These are phyloP conservation scores for Heliangelus exortis DNA, from an alignment of 2,797 vertebrate species.

Conservation along the genomic window DNA sequence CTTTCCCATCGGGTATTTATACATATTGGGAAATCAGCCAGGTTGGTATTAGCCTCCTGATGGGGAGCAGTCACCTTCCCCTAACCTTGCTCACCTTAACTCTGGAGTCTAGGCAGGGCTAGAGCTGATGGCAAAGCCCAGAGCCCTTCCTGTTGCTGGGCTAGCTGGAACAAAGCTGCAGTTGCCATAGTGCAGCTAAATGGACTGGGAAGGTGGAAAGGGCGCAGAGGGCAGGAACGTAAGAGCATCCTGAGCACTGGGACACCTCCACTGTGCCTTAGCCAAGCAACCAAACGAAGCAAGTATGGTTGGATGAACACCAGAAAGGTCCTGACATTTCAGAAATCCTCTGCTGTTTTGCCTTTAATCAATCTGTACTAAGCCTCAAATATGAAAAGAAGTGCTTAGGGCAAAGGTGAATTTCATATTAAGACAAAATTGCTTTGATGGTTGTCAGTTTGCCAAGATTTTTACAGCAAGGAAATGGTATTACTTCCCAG, in stretches of 20 bases:
- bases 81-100: too few species aligned
- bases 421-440: conserved; percentile 61
- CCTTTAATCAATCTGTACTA: conserved; percentile 60
- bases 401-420: conserved; percentile 64
- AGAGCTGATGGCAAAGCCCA: not conserved
- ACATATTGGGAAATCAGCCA: not conserved
- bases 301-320: conserved; percentile 14
- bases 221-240: not conserved
- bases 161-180: not conserved
- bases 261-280: not conserved
- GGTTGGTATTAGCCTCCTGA: too few species aligned
- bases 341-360: conserved; percentile 64
- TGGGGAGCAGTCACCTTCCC: too few species aligned
- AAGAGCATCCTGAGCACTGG: not conserved
- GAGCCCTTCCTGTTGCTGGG: not conserved
- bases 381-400: conserved; percentile 66
- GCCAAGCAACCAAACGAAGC: conserved; percentile 16
- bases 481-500: conserved; percentile 34
- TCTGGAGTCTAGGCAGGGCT: not conserved
- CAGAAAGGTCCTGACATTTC: conserved; percentile 71
- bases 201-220: not conserved
- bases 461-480: conserved; percentile 23
- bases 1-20: not conserved
- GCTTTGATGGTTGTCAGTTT: conserved; percentile 43
- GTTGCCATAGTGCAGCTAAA: not conserved